Evolutionary conservation across 1,140 invertebrate species (phyloP).

Genomic region (Hydropsyche tenuis): DNA sequence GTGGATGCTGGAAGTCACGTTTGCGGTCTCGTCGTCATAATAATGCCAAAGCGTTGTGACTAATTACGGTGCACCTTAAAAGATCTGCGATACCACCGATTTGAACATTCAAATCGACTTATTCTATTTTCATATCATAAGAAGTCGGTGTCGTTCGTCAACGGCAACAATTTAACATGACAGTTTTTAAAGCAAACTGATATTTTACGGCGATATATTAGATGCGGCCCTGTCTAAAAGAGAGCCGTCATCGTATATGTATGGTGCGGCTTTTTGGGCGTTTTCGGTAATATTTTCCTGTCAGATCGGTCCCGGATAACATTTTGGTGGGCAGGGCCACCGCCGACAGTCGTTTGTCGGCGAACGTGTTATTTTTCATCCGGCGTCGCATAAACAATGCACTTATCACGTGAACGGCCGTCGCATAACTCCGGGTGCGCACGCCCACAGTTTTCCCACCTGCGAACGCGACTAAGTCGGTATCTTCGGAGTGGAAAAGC

Average conservation of each 20-base stretch:
- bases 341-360: constrained; percentile 19
- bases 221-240: not conserved
- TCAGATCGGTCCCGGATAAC: not conserved
- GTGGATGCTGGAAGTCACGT: not conserved
- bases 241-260: not conserved
- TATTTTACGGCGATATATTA: too few relatives aligned
- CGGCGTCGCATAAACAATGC: constrained; percentile 11
- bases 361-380: constrained; percentile 17
- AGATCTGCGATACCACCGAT: too few relatives aligned
- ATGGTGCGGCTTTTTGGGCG: not conserved
- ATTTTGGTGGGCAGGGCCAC: not conserved
- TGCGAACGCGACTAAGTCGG: too few relatives aligned
- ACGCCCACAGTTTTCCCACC: not conserved
- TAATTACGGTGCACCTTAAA: constrained; percentile 13
- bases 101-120: too few relatives aligned
- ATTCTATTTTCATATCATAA: too few relatives aligned
- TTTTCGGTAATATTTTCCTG: constrained; percentile 7
- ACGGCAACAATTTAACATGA: too few relatives aligned
- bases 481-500: too few relatives aligned
- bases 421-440: not conserved
- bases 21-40: constrained; percentile 23
- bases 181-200: too few relatives aligned
- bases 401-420: constrained; percentile 13
- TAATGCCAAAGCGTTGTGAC: constrained; percentile 23
- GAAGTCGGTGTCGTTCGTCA: too few relatives aligned